phyloP scores from a whole-genome alignment of 2,113 vertebrate genomes.

The Pseudorectes ferrugineus region DNA sequence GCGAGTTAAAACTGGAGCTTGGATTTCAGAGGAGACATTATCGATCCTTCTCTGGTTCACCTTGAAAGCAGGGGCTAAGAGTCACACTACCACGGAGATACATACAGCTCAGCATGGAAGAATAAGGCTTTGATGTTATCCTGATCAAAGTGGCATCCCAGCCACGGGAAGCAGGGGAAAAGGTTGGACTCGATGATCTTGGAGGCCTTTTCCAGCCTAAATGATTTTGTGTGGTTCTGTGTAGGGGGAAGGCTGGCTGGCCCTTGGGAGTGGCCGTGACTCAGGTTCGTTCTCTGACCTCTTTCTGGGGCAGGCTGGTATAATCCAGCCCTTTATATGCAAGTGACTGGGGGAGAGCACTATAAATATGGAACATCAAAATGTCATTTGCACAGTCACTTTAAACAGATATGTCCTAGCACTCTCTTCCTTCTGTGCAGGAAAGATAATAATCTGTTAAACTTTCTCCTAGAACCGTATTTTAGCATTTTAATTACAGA shows the following conservation, averaged over 20 bases:
- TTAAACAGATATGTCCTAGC: neutral
- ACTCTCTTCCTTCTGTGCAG: neutral
- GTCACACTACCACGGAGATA: accelerated
- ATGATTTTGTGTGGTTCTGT: neutral
- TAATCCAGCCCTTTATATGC: constrained; percentile 28
- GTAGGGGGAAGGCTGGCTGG: neutral
- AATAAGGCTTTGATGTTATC: neutral
- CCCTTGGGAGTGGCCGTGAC: neutral
- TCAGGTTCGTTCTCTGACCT: neutral
- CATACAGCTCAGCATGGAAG: neutral
- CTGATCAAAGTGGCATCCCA: neutral
- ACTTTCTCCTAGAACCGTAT: constrained; percentile 53
- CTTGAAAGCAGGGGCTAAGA: neutral
- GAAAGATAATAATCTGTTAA: constrained; percentile 56
- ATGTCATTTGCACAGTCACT: constrained; percentile 32
- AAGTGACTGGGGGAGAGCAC: neutral
- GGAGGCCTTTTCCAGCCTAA: neutral
- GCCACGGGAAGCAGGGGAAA: accelerated
- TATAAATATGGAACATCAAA: constrained; percentile 43
- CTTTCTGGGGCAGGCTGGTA: neutral
- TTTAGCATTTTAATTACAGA: constrained; percentile 69
- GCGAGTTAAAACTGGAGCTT: neutral
- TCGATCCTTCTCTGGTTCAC: neutral
- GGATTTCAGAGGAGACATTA: neutral
- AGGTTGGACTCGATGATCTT: neutral